These are phyloP conservation scores for Schizopygopsis pylzovi DNA, from an alignment of 2,797 vertebrate species.

Conservation along the genomic window DNA sequence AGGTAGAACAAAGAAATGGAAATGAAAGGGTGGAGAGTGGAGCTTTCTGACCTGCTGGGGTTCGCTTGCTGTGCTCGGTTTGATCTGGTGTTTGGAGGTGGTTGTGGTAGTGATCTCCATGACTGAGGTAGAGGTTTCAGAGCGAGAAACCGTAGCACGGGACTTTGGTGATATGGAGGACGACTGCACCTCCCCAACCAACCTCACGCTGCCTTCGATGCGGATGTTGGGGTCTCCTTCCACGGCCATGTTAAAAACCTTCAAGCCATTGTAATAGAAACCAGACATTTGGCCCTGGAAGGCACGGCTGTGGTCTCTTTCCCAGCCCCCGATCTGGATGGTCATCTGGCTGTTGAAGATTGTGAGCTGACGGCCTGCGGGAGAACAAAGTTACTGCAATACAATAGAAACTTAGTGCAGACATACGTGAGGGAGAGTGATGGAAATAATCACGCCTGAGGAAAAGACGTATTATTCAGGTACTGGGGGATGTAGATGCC, in stretches of 20 bases:
- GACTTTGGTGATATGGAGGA: conserved; percentile 96
- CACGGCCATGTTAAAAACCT: conserved; percentile 99
- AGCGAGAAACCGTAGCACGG: conserved; percentile 94
- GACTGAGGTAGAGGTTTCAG: conserved; percentile 95
- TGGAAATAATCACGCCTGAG: conserved; percentile 67
- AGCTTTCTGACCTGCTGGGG: conserved; percentile 86
- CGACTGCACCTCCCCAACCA: conserved; percentile 93
- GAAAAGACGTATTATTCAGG: conserved; percentile 88
- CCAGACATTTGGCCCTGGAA: conserved; percentile 99
- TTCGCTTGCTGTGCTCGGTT: conserved; percentile 89
- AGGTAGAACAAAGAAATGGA: background rate
- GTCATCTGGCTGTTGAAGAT: conserved; percentile 99
- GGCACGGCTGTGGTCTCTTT: conserved; percentile 91
- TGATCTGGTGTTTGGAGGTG: conserved; percentile 89
- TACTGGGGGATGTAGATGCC: conserved; percentile 88
- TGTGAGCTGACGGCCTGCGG: conserved; percentile 97
- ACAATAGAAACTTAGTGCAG: conserved; percentile 73
- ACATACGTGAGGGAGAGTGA: conserved; percentile 72
- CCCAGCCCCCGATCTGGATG: conserved; percentile 98
- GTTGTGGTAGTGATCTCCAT: conserved; percentile 92
- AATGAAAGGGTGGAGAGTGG: background rate
- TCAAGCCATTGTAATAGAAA: conserved; percentile 99
- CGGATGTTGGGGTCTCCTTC: conserved; percentile 95
- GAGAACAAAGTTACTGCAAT: conserved; percentile 82
- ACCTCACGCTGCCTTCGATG: conserved; percentile 95